These are phyloP conservation scores for Seladonia tumulorum DNA, from an alignment of 2,888 invertebrate genomes.

Conservation along the genomic window DNA sequence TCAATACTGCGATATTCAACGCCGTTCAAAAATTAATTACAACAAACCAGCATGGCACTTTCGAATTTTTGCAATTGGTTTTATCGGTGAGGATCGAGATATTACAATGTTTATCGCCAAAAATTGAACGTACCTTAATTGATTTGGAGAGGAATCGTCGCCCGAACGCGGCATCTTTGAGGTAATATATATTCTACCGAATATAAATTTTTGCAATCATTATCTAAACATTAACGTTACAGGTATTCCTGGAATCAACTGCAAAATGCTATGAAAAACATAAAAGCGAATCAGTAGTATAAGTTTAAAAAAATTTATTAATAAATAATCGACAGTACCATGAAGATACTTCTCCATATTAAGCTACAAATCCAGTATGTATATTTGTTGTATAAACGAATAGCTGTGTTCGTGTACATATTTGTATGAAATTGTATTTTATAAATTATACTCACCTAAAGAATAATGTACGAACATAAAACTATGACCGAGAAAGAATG, in stretches of 20 bases:
- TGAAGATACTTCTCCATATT: constrained; percentile 43
- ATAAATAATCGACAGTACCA: constrained; percentile 50
- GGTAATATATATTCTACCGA: constrained; percentile 68
- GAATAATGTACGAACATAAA: constrained; percentile 32
- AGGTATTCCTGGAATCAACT: constrained; percentile 68
- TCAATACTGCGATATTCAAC: constrained; percentile 65
- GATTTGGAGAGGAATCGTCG: constrained; percentile 74
- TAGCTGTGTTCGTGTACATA: constrained; percentile 35
- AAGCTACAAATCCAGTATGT: constrained; percentile 42
- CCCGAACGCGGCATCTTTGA: constrained; percentile 75
- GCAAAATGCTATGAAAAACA: constrained; percentile 46
- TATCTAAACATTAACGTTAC: constrained; percentile 32
- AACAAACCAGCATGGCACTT: constrained; percentile 71
- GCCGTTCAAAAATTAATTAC: constrained; percentile 71
- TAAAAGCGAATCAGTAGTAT: constrained; percentile 48
- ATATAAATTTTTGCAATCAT: constrained; percentile 28
- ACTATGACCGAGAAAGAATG: constrained; percentile 25
- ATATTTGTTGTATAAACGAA: constrained; percentile 34
- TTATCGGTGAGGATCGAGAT: constrained; percentile 65
- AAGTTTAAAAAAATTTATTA: constrained; percentile 67
- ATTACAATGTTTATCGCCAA: constrained; percentile 66
- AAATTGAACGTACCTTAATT: constrained; percentile 72
- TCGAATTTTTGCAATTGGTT: constrained; percentile 76
- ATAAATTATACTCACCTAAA: constrained; percentile 41
- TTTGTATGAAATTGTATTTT: constrained; percentile 37